Evolutionary conservation across 2,113 vertebrate species (phyloP).

Genomic region (Oreochromis niloticus): DNA sequence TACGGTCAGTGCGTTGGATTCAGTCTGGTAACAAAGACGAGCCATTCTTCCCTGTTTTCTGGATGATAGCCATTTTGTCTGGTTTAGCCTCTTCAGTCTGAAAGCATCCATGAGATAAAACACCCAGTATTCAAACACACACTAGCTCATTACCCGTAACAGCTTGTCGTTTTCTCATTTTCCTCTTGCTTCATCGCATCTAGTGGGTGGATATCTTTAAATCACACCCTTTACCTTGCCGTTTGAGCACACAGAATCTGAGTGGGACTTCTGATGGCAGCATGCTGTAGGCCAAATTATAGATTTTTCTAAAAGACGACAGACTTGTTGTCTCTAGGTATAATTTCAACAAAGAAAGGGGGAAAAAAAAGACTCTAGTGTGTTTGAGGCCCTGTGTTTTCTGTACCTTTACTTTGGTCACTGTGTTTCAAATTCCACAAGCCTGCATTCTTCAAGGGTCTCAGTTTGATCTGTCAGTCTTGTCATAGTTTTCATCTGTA

Average conservation of each 20-base stretch:
- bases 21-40: slow-evolving; percentile 51
- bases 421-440: not conserved
- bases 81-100: slow-evolving; percentile 50
- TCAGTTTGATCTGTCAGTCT: not conserved
- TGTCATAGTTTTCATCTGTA: slow-evolving; percentile 34
- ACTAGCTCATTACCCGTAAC: not conserved
- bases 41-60: slow-evolving; percentile 54
- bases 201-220: slow-evolving; percentile 35
- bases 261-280: slow-evolving; percentile 23
- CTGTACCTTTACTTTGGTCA: not conserved
- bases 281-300: not conserved
- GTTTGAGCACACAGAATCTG: not conserved
- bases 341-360: not conserved
- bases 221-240: slow-evolving; percentile 38
- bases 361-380: not conserved
- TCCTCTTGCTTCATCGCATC: slow-evolving; percentile 1
- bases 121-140: slow-evolving; percentile 35
- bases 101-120: slow-evolving; percentile 54
- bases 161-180: slow-evolving; percentile 2
- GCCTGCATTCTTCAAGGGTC: not conserved
- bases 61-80: slow-evolving; percentile 41
- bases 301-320: slow-evolving; percentile 4
- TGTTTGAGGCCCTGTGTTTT: not conserved
- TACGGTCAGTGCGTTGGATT: slow-evolving; percentile 55
- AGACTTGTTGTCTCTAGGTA: not conserved